Evolutionary conservation across 2,888 invertebrate genomes (phyloP).

Genomic region (Cheilosia grossa): DNA sequence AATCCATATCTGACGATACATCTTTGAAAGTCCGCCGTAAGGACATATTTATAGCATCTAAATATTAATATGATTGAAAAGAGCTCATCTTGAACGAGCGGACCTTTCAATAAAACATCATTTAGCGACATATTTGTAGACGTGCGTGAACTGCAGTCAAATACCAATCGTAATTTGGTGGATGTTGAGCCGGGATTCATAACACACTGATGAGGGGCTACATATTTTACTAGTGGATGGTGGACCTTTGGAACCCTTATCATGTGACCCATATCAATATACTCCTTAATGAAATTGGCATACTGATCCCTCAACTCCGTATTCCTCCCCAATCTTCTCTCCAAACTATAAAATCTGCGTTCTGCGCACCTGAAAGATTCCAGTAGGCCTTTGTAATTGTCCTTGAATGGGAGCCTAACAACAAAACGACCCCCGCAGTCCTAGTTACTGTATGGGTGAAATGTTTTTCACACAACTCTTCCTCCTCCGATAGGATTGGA

Average conservation of each 20-base stretch:
- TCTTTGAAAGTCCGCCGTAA: constrained; percentile 26
- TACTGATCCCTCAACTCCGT: too few species aligned
- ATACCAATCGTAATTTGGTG: constrained; percentile 5
- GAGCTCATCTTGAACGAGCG: constrained; percentile 5
- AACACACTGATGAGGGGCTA: not conserved
- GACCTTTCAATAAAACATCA: constrained; percentile 4
- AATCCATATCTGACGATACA: constrained; percentile 21
- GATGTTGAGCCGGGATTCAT: not conserved
- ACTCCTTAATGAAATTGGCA: too few species aligned
- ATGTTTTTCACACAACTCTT: too few species aligned
- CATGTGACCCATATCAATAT: too few species aligned
- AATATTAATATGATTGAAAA: constrained; percentile 8
- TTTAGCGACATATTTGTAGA: constrained; percentile 1
- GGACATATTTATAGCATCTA: constrained; percentile 6
- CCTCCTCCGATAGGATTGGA: not conserved
- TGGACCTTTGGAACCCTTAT: not conserved
- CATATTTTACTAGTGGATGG: not conserved
- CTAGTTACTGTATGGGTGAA: too few species aligned
- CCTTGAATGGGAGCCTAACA: too few species aligned
- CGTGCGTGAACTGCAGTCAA: not conserved
- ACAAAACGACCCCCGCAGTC: too few species aligned
- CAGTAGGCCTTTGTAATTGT: too few species aligned
- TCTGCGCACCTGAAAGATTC: too few species aligned
- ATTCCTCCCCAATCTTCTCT: too few species aligned
- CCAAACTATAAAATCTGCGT: too few species aligned